Evolutionary conservation across 2,113 vertebrate species (phyloP).

Genomic region (Corydoras sp.): DNA sequence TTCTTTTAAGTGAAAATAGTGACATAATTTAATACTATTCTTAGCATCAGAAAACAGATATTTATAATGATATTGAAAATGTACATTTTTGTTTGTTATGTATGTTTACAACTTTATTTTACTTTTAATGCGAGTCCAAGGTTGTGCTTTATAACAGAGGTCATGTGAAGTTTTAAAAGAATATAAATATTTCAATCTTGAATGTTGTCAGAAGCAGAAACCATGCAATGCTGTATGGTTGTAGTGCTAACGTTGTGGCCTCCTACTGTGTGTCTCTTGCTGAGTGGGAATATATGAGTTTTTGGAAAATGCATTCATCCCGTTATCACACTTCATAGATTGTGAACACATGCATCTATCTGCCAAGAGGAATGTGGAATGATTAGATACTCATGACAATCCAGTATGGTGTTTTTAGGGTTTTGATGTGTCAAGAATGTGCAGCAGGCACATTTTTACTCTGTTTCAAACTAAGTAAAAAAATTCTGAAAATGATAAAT

Average conservation of each 20-base stretch:
- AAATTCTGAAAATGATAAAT: neutral
- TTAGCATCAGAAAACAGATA: too few relatives aligned
- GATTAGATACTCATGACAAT: conserved; percentile 23
- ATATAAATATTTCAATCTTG: conserved; percentile 4
- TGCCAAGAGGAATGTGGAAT: conserved; percentile 18
- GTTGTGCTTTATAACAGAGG: conserved; percentile 2
- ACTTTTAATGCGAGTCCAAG: neutral
- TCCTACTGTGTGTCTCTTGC: conserved; percentile 4
- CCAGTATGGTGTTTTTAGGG: conserved; percentile 11
- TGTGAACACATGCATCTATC: conserved; percentile 30
- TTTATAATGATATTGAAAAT: too few relatives aligned
- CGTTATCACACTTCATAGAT: conserved; percentile 12
- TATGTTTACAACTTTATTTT: too few relatives aligned
- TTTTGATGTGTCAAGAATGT: neutral
- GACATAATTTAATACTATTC: too few relatives aligned
- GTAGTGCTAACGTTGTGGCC: conserved; percentile 9
- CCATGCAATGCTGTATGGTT: neutral
- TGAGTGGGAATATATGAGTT: conserved; percentile 22
- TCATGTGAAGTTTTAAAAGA: conserved; percentile 1
- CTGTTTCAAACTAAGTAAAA: conserved; percentile 1
- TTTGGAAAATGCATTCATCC: conserved; percentile 27
- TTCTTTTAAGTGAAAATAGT: too few relatives aligned
- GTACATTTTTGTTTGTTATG: too few relatives aligned
- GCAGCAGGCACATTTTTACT: conserved; percentile 13
- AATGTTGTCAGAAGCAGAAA: neutral